Conservation (phyloP, 1,140 invertebrate genomes). For the Eufriesea mexicana region DNA sequence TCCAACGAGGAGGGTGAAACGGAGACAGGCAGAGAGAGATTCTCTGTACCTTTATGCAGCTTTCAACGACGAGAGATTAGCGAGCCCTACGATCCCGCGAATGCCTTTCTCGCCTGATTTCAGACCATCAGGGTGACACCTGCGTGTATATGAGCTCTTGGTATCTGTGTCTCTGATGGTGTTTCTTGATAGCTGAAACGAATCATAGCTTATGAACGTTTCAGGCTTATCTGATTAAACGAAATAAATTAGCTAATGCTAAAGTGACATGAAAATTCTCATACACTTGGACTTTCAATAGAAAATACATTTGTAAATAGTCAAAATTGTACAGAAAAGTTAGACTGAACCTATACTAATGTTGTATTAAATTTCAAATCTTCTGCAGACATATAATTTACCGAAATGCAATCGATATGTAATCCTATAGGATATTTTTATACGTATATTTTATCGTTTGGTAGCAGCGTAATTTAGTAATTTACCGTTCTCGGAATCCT, state of each 20-base stretch:
- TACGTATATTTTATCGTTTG: not conserved
- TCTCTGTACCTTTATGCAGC: constrained; percentile 69
- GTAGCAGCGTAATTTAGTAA: not conserved
- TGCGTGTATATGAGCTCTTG: not conserved
- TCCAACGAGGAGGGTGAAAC: not conserved
- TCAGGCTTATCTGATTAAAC: not conserved
- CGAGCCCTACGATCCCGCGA: constrained; percentile 33
- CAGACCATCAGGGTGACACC: not conserved
- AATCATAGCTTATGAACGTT: not conserved
- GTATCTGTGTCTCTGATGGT: not conserved
- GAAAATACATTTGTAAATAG: too few species aligned
- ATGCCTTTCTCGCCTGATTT: not conserved
- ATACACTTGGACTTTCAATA: too few species aligned
- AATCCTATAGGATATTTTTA: not conserved
- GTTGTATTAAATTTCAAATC: too few species aligned
- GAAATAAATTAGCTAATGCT: too few species aligned
- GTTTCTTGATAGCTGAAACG: not conserved
- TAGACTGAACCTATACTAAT: too few species aligned
- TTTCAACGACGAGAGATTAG: constrained; percentile 73
- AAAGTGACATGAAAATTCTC: too few species aligned
- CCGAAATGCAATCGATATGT: not conserved
- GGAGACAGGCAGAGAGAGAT: constrained; percentile 61
- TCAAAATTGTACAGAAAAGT: too few species aligned
- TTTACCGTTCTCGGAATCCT: not conserved
- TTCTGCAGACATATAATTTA: not conserved